Percentiles rank a stretch among this genome's conserved stretches.
Evolutionary conservation across 2,113 vertebrate genomes (phyloP).

Genomic region (Stomatorhinus ivindoensis): DNA sequence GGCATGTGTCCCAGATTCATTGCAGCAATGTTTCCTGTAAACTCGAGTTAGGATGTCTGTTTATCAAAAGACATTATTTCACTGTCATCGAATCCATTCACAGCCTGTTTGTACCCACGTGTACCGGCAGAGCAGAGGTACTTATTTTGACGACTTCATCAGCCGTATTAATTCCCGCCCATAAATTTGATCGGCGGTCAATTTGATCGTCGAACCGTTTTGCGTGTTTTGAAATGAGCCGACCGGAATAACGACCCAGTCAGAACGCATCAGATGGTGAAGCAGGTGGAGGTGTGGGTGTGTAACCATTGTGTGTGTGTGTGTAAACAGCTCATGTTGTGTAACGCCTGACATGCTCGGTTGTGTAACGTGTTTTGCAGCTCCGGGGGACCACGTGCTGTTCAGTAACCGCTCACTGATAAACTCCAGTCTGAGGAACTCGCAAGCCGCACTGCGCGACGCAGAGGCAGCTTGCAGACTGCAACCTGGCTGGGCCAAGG

Average conservation of each 20-base stretch:
- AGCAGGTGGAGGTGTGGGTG: background rate
- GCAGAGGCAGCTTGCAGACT: slow-evolving; percentile 77
- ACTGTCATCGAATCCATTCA: background rate
- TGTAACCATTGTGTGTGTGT: background rate
- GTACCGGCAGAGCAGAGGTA: background rate
- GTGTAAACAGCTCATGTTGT: background rate
- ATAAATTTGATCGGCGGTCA: background rate
- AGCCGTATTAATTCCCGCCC: background rate
- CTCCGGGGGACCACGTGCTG: slow-evolving; percentile 77
- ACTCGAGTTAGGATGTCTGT: background rate
- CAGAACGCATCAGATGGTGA: background rate
- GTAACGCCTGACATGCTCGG: background rate
- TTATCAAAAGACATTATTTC: background rate
- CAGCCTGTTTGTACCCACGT: background rate
- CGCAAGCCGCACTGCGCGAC: slow-evolving; percentile 69
- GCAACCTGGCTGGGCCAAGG: slow-evolving; percentile 80
- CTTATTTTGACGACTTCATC: background rate
- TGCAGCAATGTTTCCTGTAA: background rate
- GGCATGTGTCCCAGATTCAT: background rate
- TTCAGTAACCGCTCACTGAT: slow-evolving; percentile 87
- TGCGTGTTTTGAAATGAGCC: background rate
- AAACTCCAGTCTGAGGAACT: slow-evolving; percentile 73
- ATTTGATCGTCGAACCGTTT: background rate
- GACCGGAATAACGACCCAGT: background rate
- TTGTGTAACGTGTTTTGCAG: slow-evolving; percentile 49